Evolutionary conservation across 2,113 vertebrate species (phyloP).

Genomic region (Gymnarchus niloticus): DNA sequence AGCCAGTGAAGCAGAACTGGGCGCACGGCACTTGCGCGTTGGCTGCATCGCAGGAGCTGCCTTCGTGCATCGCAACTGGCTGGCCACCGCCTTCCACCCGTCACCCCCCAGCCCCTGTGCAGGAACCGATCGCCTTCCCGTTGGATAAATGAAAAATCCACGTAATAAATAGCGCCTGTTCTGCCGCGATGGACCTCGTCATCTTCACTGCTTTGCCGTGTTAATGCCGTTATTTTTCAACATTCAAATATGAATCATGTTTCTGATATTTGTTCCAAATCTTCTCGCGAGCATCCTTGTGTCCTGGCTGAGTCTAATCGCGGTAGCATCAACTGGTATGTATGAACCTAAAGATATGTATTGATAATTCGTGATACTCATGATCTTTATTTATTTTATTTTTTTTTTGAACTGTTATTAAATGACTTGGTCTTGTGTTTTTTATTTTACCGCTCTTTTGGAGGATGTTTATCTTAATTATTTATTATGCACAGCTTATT

Average conservation of each 20-base stretch:
- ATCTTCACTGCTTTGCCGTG: conserved; percentile 54
- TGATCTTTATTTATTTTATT: not conserved
- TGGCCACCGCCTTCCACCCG: conserved; percentile 61
- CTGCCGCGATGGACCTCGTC: conserved; percentile 56
- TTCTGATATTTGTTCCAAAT: conserved; percentile 67
- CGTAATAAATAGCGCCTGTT: conserved; percentile 38
- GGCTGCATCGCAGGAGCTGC: conserved; percentile 44
- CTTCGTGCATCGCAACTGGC: conserved; percentile 46
- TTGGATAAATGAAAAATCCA: conserved; percentile 51
- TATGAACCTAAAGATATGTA: conserved; percentile 33
- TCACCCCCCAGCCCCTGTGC: not conserved
- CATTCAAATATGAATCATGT: conserved; percentile 75
- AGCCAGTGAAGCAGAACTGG: not conserved
- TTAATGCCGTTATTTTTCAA: conserved; percentile 58
- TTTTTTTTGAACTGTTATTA: not conserved
- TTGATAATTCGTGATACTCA: not conserved
- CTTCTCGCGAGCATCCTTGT: conserved; percentile 63
- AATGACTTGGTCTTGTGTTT: not conserved
- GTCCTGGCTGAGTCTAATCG: conserved; percentile 56
- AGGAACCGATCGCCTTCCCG: conserved; percentile 46
- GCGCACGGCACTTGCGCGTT: conserved; percentile 27
- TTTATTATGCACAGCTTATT: conserved; percentile 43
- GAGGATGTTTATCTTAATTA: not conserved
- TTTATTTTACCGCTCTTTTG: not conserved
- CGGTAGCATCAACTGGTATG: conserved; percentile 59